Conservation (phyloP, 2,888 invertebrate species). For the Lasioglossum zephyrum region DNA sequence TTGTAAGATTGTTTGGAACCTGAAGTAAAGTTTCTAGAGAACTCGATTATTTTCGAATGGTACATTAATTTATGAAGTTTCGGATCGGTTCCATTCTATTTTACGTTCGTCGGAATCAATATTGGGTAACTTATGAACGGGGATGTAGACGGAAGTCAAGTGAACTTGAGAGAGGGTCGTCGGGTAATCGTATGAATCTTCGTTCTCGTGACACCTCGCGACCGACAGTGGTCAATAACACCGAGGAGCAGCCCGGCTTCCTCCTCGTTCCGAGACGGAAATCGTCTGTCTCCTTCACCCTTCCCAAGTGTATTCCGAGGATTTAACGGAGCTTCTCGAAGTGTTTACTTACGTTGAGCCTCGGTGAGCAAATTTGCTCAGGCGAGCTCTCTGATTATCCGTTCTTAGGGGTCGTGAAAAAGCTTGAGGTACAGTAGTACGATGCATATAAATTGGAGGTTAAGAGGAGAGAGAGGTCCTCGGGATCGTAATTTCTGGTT, state of each 20-base stretch:
- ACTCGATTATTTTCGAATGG: background rate
- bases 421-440: constrained; percentile 46
- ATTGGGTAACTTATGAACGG: background rate
- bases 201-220: constrained; percentile 39
- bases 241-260: constrained; percentile 5
- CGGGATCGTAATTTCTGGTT: constrained; percentile 37
- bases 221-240: constrained; percentile 56
- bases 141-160: background rate
- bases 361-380: constrained; percentile 67
- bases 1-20: background rate
- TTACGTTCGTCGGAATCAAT: background rate
- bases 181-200: constrained; percentile 40
- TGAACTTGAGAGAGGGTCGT: background rate
- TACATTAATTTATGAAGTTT: background rate
- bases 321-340: constrained; percentile 67
- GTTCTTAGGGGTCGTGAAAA: constrained; percentile 62
- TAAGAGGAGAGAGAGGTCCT: constrained; percentile 41
- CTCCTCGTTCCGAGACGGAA: constrained; percentile 39
- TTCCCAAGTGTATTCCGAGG: constrained; percentile 68
- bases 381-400: constrained; percentile 67
- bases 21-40: background rate
- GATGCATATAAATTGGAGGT: constrained; percentile 70
- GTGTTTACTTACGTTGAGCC: constrained; percentile 66
- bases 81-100: background rate
- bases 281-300: constrained; percentile 56